A percentile compares a stretch with the other conserved stretches of the same genome.
Evolutionary conservation across 1,140 invertebrate species (phyloP).

Genomic region (Maniola jurtina): DNA sequence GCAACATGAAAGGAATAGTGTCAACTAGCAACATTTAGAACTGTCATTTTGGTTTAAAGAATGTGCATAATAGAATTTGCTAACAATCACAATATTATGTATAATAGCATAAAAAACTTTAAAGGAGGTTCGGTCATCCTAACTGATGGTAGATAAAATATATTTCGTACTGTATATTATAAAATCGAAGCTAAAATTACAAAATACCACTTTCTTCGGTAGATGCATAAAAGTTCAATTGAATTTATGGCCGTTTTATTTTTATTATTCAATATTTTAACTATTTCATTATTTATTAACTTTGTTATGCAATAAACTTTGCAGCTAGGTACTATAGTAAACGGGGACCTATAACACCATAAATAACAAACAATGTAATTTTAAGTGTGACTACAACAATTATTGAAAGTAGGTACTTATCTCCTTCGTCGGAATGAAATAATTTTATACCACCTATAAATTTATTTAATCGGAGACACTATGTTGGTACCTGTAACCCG

Average conservation of each 20-base stretch:
- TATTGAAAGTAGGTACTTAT: slow-evolving; percentile 61
- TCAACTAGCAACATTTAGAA: no score
- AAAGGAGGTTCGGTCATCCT: no score
- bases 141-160: no score
- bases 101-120: no score
- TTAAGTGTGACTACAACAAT: slow-evolving; percentile 59
- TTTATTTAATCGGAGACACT: slow-evolving; percentile 55
- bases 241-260: background rate
- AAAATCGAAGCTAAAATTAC: no score
- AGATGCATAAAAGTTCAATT: background rate
- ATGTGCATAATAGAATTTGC: no score
- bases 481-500: slow-evolving; percentile 9
- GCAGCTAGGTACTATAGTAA: background rate
- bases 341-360: slow-evolving; percentile 12
- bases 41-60: no score
- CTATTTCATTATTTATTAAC: slow-evolving; percentile 5
- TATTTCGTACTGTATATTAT: no score
- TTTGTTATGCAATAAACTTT: slow-evolving; percentile 6
- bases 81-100: no score
- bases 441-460: slow-evolving; percentile 69
- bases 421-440: slow-evolving; percentile 53
- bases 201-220: background rate
- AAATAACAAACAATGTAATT: slow-evolving; percentile 55
- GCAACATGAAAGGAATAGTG: no score
- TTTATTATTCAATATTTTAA: slow-evolving; percentile 9